These are phyloP conservation scores for Montipora efflorescens DNA, from an alignment of 64 coral and sea anemone species.

Conservation along the genomic window DNA sequence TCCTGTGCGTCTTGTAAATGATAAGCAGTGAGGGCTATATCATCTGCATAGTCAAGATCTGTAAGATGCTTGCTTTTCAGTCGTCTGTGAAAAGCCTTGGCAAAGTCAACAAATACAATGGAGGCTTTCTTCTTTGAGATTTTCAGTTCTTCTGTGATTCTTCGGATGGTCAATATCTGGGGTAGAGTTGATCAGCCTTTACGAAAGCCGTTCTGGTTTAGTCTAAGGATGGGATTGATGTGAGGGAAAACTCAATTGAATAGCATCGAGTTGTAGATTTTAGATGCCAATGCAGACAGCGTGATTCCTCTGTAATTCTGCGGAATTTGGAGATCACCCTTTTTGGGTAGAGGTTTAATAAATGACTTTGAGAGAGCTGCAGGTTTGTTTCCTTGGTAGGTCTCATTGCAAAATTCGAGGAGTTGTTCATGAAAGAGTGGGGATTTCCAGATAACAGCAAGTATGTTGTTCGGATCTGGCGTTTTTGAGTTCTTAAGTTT, in stretches of 20 bases:
- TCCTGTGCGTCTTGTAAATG: too few relatives aligned
- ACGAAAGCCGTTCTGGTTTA: conserved; percentile 59
- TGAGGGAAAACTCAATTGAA: conserved; percentile 40
- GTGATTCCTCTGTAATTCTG: conserved; percentile 55
- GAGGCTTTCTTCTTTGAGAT: not conserved
- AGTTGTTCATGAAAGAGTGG: conserved; percentile 46
- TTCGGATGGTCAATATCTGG: conserved; percentile 44
- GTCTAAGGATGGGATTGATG: conserved; percentile 24
- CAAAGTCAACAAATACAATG: too few relatives aligned
- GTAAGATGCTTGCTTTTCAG: too few relatives aligned
- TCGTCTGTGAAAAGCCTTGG: too few relatives aligned
- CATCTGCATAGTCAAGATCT: too few relatives aligned
- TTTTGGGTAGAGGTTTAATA: conserved; percentile 33
- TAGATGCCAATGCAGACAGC: conserved; percentile 29
- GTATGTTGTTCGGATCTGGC: not conserved
- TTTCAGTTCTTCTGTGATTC: conserved; percentile 52
- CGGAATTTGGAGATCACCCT: conserved; percentile 24
- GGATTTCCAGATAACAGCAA: conserved; percentile 27
- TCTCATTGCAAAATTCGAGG: conserved; percentile 28
- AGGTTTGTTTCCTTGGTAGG: conserved; percentile 29
- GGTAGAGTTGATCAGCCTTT: conserved; percentile 51
- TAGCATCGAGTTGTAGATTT: conserved; percentile 54
- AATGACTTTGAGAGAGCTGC: conserved; percentile 9
- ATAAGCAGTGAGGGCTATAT: too few relatives aligned
- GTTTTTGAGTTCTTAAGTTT: not conserved